Conservation (phyloP, 1,140 invertebrate genomes). For the Gryon sp. region DNA sequence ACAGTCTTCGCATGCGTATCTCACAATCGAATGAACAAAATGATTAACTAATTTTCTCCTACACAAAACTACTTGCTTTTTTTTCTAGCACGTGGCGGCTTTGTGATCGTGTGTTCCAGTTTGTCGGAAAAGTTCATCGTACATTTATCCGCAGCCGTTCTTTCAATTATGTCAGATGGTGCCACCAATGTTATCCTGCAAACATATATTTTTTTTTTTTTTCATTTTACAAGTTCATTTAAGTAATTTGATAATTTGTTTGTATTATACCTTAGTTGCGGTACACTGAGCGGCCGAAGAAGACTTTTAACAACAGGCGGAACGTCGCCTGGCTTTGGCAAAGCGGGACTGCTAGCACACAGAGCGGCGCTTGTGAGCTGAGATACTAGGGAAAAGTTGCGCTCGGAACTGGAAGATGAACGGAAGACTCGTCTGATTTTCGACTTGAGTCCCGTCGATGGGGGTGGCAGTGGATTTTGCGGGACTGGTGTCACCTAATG, state of each 20-base stretch:
- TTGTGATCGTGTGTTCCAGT: conserved; percentile 69
- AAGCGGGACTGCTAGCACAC: conserved; percentile 82
- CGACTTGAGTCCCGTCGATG: conserved; percentile 78
- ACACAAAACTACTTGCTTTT: conserved; percentile 72
- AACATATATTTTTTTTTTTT: conserved; percentile 25
- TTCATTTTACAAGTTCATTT: too few relatives aligned
- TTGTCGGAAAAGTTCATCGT: conserved; percentile 69
- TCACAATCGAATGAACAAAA: conserved; percentile 21
- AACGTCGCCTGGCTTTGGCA: conserved; percentile 79
- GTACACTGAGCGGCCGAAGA: conserved; percentile 82
- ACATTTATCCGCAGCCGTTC: conserved; percentile 67
- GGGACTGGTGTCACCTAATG: conserved; percentile 71
- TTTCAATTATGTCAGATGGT: conserved; percentile 69
- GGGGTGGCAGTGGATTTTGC: conserved; percentile 59
- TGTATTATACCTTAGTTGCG: conserved; percentile 80
- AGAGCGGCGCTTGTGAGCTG: conserved; percentile 83
- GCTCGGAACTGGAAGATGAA: conserved; percentile 75
- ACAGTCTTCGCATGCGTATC: conserved; percentile 23
- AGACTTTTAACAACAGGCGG: conserved; percentile 81
- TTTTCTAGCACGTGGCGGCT: conserved; percentile 74
- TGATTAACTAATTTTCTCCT: conserved; percentile 20
- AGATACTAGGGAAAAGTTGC: conserved; percentile 80
- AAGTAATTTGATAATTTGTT: too few relatives aligned
- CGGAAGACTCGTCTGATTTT: conserved; percentile 82
- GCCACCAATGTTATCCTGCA: conserved; percentile 76